phyloP scores from a whole-genome alignment of 2,888 invertebrate genomes.

The Diaphora mendica region DNA sequence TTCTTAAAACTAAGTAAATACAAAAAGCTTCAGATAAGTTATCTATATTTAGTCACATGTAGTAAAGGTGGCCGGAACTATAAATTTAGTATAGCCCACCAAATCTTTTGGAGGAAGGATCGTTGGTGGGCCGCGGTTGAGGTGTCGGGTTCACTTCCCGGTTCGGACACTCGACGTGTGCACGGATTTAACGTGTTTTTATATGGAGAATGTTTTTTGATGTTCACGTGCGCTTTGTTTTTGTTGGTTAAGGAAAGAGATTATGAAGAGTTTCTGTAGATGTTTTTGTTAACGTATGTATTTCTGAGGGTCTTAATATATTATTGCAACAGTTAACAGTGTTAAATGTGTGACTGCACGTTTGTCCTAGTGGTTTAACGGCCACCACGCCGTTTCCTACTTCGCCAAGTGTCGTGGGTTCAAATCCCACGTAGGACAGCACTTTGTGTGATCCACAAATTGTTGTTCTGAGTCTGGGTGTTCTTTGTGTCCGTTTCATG shows the following conservation, averaged over 20 bases:
- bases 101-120: constrained; percentile 66
- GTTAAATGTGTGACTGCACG: too few relatives aligned
- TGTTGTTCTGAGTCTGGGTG: too few relatives aligned
- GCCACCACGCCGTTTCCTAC: too few relatives aligned
- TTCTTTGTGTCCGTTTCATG: too few relatives aligned
- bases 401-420: too few relatives aligned
- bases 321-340: background rate
- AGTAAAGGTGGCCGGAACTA: constrained; percentile 76
- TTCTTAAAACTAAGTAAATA: background rate
- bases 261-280: background rate
- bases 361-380: too few relatives aligned
- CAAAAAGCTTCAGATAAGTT: constrained; percentile 1
- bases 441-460: too few relatives aligned
- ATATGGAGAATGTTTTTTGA: constrained; percentile 48
- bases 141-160: constrained; percentile 78
- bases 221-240: constrained; percentile 33
- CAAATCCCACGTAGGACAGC: too few relatives aligned
- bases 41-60: constrained; percentile 74
- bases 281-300: background rate
- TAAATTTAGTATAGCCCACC: constrained; percentile 74
- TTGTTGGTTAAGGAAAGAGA: constrained; percentile 20
- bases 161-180: constrained; percentile 64
- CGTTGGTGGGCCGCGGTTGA: constrained; percentile 76
- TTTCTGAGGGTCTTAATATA: background rate
- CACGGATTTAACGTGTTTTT: constrained; percentile 55